A percentile compares a stretch with the other conserved stretches of the same genome.
phyloP scores from a whole-genome alignment of 2,113 vertebrate species.

The Tinamus guttatus region DNA sequence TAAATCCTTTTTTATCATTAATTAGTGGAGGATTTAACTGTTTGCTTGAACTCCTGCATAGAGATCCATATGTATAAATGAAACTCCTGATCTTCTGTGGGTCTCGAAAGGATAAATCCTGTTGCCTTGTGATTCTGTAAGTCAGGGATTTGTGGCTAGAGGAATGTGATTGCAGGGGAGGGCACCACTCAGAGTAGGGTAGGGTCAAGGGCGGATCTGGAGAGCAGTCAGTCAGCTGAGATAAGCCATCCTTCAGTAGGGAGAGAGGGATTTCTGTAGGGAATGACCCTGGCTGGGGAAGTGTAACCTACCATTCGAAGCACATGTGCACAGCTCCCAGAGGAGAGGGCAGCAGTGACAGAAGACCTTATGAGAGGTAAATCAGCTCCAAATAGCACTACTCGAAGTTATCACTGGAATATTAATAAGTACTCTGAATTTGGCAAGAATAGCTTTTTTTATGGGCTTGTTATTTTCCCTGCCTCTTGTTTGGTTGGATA shows the following conservation, averaged over 20 bases:
- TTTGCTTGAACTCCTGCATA: neutral
- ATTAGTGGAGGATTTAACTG: neutral
- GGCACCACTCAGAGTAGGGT: neutral
- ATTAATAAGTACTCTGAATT: constrained; percentile 23
- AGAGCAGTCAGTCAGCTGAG: neutral
- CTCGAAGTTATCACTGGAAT: constrained; percentile 22
- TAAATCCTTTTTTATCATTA: neutral
- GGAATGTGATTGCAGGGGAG: neutral
- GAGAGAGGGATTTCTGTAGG: neutral
- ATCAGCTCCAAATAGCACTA: neutral
- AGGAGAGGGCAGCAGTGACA: neutral
- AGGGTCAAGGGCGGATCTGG: neutral
- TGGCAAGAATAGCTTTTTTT: constrained; percentile 11
- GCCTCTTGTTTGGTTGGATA: neutral
- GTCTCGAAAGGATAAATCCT: neutral
- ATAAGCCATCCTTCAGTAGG: neutral
- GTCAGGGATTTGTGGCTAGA: neutral
- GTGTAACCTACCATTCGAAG: constrained; percentile 4
- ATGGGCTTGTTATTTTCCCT: neutral
- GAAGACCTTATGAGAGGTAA: constrained; percentile 35
- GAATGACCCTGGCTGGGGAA: neutral
- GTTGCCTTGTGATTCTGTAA: neutral
- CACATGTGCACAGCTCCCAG: neutral
- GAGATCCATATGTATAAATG: neutral
- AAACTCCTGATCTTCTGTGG: neutral